These are phyloP conservation scores for Microlaimidae sp. DNA, from an alignment of 2,888 invertebrate species.

Conservation along the genomic window DNA sequence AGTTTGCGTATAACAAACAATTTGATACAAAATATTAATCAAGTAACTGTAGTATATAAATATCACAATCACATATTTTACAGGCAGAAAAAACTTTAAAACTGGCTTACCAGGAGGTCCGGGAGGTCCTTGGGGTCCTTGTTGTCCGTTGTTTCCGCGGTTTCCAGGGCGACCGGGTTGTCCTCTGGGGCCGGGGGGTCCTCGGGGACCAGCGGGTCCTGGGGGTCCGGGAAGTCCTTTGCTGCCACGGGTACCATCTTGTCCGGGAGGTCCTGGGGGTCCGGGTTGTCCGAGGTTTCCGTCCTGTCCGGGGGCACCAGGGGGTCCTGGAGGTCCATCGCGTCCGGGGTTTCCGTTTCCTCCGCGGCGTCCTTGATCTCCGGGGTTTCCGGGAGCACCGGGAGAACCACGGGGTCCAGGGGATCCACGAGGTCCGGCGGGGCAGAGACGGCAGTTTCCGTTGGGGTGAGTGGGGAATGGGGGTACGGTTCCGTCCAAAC, in stretches of 20 bases:
- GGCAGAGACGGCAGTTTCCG: neutral
- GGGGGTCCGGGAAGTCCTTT: slow-evolving; percentile 20
- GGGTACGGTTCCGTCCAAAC: slow-evolving; percentile 17
- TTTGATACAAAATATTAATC: no score
- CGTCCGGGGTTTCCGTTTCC: slow-evolving; percentile 22
- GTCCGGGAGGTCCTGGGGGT: neutral
- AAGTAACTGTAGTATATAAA: no score
- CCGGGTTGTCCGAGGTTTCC: slow-evolving; percentile 21
- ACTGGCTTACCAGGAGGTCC: no score
- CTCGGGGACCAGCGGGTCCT: slow-evolving; percentile 22
- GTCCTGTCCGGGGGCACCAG: slow-evolving; percentile 22
- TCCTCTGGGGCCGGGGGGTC: slow-evolving; percentile 21
- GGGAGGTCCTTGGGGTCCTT: no score
- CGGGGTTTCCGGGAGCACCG: slow-evolving; percentile 9
- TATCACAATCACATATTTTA: no score
- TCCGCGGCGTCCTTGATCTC: slow-evolving; percentile 22
- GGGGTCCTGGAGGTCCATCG: slow-evolving; percentile 22
- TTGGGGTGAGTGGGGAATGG: neutral
- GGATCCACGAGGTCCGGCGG: neutral
- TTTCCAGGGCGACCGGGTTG: neutral
- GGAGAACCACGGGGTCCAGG: slow-evolving; percentile 2
- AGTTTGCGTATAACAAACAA: no score
- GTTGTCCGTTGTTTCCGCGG: neutral
- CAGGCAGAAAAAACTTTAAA: no score
- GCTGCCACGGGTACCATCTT: neutral